Base-by-base conservation (phyloP, 1,140 invertebrate genomes). In the Pomacea maculata region DNA sequence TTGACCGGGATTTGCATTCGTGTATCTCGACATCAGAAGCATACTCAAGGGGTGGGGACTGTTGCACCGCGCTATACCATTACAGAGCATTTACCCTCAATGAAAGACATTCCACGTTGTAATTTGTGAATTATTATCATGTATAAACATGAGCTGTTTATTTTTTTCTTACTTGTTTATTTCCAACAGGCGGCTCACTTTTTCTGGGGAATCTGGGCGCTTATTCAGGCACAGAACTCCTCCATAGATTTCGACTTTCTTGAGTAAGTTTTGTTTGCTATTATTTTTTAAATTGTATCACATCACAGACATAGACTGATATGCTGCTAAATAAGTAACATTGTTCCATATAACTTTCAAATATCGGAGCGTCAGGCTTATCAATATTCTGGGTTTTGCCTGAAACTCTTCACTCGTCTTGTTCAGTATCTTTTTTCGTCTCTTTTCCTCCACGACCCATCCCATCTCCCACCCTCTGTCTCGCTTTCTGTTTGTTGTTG, bases 241-340 rank as follows among this genome's bases (percentile, higher is more conserved):
- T 93, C 92, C 73, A 97, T 99, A 87, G 95, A 98, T 88, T 99
- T 99, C 91, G 97, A 99, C 92, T 99, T 96, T 93, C 92, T 97
- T 79, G 93, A 93, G 96, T 99, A 93, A 85, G 87, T 93, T 45
- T 45, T 45, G 6, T 45, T 45, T 45, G 34, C n/a, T n/a, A n/a
- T 45, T 45, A 45, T 45, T 45, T 45, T 0, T 45, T 45, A 25
- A 4, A 54, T 77, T 55, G 15, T 14, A 74, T 14, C 52, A 63
- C 75, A 45, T 19, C 67, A 19, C 78, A 57, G 25, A 72, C 70
- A 74, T 80, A 67, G 52, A 57, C 55, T 17, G 19, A 12, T 29
- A 45, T 45, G 2, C 34, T 78, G 19, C 1, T 17, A 15, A 63
- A 67, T 45, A 75, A 21, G 63, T 45, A n/a, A 19, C 4, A 21